Evolutionary conservation across 2,113 vertebrate species (phyloP), one percentile per base, ranked within the genome.

Genomic region (Aptenodytes forsteri): DNA sequence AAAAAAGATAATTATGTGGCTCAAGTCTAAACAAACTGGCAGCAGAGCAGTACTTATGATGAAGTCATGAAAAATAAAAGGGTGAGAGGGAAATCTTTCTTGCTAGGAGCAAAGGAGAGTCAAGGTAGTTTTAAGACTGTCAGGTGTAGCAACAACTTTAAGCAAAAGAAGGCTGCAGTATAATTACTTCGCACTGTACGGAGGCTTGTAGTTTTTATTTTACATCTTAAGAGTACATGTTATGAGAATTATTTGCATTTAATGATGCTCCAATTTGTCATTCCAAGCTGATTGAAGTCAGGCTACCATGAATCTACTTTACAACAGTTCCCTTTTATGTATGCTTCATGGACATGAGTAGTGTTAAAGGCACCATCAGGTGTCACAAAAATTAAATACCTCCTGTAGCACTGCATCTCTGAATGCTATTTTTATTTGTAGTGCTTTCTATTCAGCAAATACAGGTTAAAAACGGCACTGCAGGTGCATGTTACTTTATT

Each of bases 361-460:
- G 83, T 67, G 54, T 83, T 90, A 96, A 93, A 97, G 49, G 7
- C n/a, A 64, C 23, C 29, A 71, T 52, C 52, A 93, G n/a, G 20
- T 89, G 77, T 76, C 56, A 96, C 61, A 96, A 79, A 93, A 97
- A 85, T 87, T 81, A 94, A 77, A n/a, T 71, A 42, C 10, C 65
- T 93, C 46, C 59, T n/a, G 18, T 76, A 70, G 72, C 36, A 55
- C 49, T 55, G 26, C 29, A 34, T 42, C 34, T 75, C 49, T 42
- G 75, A 84, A 94, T 72, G 18, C 6, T 44, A 11, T 81, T 96
- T 89, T 95, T 92, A 87, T 86, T 96, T 96, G 19, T 32, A 75
- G 36, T 58, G 14, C 16, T 90, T 96, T 94, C 56, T 44, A 47
- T 82, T 90, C 30, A 58, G 38, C 30, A 96, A 55, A 65, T 71